Base-by-base conservation (phyloP, 2,888 invertebrate genomes). In the Omphaloscelis lunosa region DNA sequence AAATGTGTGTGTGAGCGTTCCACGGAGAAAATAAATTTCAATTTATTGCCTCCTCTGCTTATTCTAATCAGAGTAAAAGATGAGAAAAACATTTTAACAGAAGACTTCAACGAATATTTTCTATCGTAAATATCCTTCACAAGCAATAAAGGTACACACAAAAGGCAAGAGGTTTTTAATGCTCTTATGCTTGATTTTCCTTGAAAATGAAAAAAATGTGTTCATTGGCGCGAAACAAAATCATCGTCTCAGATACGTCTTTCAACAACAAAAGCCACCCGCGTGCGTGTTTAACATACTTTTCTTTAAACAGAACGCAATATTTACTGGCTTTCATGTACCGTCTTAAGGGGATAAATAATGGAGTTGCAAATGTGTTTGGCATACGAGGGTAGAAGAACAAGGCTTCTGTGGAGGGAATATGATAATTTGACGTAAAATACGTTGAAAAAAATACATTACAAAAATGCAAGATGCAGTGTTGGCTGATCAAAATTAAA, bases 201-300 rank as follows among this genome's bases (percentile, higher is more conserved):
- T 91, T 89, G 88, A 92, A 93, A 95, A 93, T 93, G 92, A 91
- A 92, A 93, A 94, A 94, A 95, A 95, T 94, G 94, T 94, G 94
- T 94, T 95, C 94, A 94, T 93, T 94, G 95, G 93, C 81, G 94
- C 92, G 95, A 92, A 94, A 94, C 90, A 91, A 94, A 95, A 95
- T 95, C 94, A 94, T 94, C 94, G 92, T 93, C 85, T 91, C 93
- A 94, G 94, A 95, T 94, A 94, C 94, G 93, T 94, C 94, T 93
- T 90, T 92, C 92, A 93, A 92, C 93, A 94, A 94, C 94, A 94
- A 95, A 95, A 94, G 93, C 93, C 90, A 89, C 86, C 89, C 87
- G 86, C 90, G 92, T 92, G 93, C 93, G 93, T 93, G 94, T 94
- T 95, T 93, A 92, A 95, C 95, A 94, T 94, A 94, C 94, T 94